Base-by-base conservation (phyloP, 2,888 invertebrate species). In the Malthinus seriepunctatus region DNA sequence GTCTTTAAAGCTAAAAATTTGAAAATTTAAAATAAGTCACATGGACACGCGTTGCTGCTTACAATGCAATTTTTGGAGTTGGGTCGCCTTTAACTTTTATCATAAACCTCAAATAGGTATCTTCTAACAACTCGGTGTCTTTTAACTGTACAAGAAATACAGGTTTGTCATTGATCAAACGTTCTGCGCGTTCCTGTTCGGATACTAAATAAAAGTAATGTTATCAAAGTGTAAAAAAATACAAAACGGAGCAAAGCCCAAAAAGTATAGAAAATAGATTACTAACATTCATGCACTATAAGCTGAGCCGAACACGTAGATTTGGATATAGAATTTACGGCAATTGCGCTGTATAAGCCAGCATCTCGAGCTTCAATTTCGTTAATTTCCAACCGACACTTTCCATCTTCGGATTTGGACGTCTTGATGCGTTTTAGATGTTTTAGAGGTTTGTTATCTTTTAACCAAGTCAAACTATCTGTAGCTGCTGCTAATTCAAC, bases 41-140 rank as follows among this genome's bases (percentile, higher is more conserved):
- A 23, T 3, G 23, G 5, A 5, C 23, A 5, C 8, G 14, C 37
- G 9, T 34, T 54, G 15, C 35, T 69, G 86, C 91, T 87, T 81
- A 95, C 97, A 97, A 97, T 78, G 88, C 88, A 45, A 97, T 86
- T 63, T 88, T 88, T 1, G 98, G 97, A 73, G 89, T 90, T 1
- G 95, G 95, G 69, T 92, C 88, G 8, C 95, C 95, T 68, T 88
- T 88, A 51, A 94, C 89, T 78, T 91, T 91, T 59, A 95, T 86
- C 88, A 95, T 90, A 76, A 94, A 95, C 32, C 94, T 85, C 54
- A 95, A 84, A 72, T 90, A 91, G 0, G 95, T 94, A 71, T 91
- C 89, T 76, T 93, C 88, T 70, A 94, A 79, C 31, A 95, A 86
- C 76, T 95, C 93, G 0, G 95, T 91, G 73, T 95, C 93, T 73